These are phyloP conservation scores for Drosophila mercatorum DNA, from an alignment of 2,888 invertebrate species.

Conservation along the genomic window DNA sequence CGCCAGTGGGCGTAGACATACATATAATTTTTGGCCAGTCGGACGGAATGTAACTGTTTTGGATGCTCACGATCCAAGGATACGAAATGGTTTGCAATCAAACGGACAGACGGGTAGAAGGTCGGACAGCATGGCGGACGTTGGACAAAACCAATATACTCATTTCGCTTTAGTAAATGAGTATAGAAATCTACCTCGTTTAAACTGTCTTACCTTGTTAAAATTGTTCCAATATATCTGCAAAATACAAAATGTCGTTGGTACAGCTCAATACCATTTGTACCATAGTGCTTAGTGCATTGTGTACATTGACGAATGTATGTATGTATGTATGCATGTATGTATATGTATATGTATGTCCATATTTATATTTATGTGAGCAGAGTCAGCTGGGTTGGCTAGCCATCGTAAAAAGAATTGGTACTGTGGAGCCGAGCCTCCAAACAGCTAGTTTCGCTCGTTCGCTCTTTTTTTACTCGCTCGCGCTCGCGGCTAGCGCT, in stretches of 20 bases:
- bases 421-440: slow-evolving; percentile 49
- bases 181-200: too few relatives aligned
- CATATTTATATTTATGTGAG: slow-evolving; percentile 1
- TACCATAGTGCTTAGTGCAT: not conserved
- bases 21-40: too few relatives aligned
- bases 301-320: not conserved
- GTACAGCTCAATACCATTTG: not conserved
- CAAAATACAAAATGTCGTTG: not conserved
- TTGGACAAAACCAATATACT: too few relatives aligned
- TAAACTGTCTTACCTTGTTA: not conserved
- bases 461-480: slow-evolving; percentile 27
- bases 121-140: too few relatives aligned
- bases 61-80: too few relatives aligned
- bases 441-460: slow-evolving; percentile 35
- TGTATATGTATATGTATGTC: not conserved
- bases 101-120: too few relatives aligned
- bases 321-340: not conserved
- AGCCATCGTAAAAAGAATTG: slow-evolving; percentile 9
- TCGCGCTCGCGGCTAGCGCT: slow-evolving; percentile 19
- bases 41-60: too few relatives aligned
- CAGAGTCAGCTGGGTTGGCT: slow-evolving; percentile 16
- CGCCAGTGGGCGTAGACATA: too few relatives aligned
- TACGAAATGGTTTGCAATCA: too few relatives aligned
- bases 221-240: not conserved
- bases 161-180: too few relatives aligned